Evolutionary conservation across 2,888 invertebrate species (phyloP), one percentile per base, ranked within the genome.

Genomic region (Heliconius ismenius): DNA sequence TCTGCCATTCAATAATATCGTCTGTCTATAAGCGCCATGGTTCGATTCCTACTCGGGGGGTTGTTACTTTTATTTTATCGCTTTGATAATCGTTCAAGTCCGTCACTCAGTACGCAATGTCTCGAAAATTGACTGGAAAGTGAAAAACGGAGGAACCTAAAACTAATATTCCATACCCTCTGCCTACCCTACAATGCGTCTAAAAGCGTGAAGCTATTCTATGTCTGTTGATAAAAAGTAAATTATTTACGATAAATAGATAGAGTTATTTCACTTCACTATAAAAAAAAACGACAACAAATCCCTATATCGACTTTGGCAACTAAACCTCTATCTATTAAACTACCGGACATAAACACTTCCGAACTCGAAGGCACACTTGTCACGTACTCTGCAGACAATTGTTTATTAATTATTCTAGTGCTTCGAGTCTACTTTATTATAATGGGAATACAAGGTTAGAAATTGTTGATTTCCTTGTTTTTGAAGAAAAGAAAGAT

Each of bases 341-440:
- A 77, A 77, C 77, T 78, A 79, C 69, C 78, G 78, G 75, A 76
- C 74, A 64, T 78, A 74, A 77, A 74, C 76, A 76, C 78, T 75
- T 79, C 82, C 78, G 76, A 43, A 80, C 78, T 75, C 73, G 75
- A 73, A 69, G 77, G 77, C 80, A 77, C 78, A 84, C 83, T 82
- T 75, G 81, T 83, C 84, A 84, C 85, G 84, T 83, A 81, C 76
- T 77, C 79, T 76, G 81, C 81, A 82, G 82, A 83, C 84, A 84
- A 85, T 87, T 86, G 85, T 85, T 84, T 86, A 86, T 85, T 86
- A 87, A 86, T 86, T 86, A 84, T 82, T 85, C 83, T 78, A 76
- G 78, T 77, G 79, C 79, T 74, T 21, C 64, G 74, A 69, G 76
- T 77, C 78, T 77, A 80, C 79, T 79, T 78, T 79, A 77, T 78